Evolutionary conservation across 2,888 invertebrate genomes (phyloP), one percentile per base, ranked within the genome.

Genomic region (Drosophila nr. medialis): DNA sequence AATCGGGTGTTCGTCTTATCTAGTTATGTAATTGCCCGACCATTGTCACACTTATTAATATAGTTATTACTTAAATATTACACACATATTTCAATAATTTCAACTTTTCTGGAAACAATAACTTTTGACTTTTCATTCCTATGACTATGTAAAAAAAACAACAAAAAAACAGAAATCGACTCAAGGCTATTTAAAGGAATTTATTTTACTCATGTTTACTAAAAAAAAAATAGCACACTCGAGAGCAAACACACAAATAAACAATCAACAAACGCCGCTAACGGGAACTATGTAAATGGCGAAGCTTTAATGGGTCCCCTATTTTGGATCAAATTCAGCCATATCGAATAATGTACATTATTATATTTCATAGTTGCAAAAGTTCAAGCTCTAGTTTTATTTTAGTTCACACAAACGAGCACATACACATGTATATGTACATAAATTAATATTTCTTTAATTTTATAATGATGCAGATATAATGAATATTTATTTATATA

Each of bases 271-370:
- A 42, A 49, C 65, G 58, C 60, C 53, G 63, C 32, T 73, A 64
- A 49, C 27, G 49, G 18, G 59, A 71, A 54, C 40, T 61, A 55
- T 64, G 54, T 71, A 75, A 75, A 75, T 62, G 64, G 75, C 75
- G 61, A 54, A 75, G 75, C 75, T 75, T 75, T 75, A 70, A 69
- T 38, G 49, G 61, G 56, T 69, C 69, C 64, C 29, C 21, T 21
- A 32, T 2, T 18, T 48, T 58, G 70, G 70, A 75, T 76, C 54
- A 69, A 59, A 64, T 74, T 73, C 64, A 74, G 75, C 75, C 75
- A 75, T 72, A 75, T 77, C 79, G 79, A 78, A 78, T 75, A 71
- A 69, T 78, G 79, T 78, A 78, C 50, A 78, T 78, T 72, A 66
- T 75, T 74, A 60, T 77, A 77, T 50, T 74, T 78, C 40, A 72